Conservation (phyloP, 2,113 vertebrate species). For the Saguinus imperator region DNA sequence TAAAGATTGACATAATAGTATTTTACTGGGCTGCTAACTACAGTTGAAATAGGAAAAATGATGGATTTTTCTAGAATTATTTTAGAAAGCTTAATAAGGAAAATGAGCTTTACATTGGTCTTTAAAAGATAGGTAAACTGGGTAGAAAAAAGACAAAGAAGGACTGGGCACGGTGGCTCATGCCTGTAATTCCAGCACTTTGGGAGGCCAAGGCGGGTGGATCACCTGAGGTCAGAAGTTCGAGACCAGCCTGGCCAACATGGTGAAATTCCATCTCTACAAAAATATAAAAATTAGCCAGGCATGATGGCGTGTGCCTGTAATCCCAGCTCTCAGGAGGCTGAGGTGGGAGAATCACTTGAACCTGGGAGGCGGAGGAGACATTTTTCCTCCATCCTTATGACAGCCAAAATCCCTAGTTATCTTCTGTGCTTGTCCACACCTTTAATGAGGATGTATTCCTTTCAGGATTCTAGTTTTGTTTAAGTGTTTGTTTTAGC, state of each 20-base stretch:
- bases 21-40: background rate
- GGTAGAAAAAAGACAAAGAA: background rate
- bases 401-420: background rate
- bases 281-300: no score
- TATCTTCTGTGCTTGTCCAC: background rate
- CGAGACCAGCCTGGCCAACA: no score
- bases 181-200: no score
- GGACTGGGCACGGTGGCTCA: no score
- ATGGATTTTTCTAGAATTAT: background rate
- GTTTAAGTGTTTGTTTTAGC: background rate
- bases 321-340: no score
- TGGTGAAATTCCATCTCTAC: no score
- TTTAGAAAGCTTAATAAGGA: conserved; percentile 25
- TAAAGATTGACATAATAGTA: background rate
- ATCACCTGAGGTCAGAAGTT: no score
- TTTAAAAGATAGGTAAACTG: background rate
- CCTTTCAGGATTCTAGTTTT: background rate
- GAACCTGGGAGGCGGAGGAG: background rate
- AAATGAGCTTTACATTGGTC: background rate
- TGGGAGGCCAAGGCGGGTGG: no score
- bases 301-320: no score
- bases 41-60: background rate
- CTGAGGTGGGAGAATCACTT: no score
- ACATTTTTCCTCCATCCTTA: background rate
- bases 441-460: background rate